Percentiles rank a stretch among this genome's conserved stretches.
phyloP scores from a whole-genome alignment of 2,797 vertebrate genomes.

The Leptatherina wallacei region DNA sequence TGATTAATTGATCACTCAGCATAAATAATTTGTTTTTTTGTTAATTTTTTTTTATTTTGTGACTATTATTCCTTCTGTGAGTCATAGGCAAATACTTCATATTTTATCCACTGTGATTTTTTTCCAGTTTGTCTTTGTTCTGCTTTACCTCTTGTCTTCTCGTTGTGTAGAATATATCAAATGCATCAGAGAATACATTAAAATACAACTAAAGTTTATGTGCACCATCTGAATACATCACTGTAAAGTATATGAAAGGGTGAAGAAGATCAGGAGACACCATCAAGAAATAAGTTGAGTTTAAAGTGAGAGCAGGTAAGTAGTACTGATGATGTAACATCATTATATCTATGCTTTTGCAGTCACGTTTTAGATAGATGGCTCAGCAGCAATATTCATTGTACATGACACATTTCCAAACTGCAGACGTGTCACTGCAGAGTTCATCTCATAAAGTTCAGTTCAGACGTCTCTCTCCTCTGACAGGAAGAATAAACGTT shows the following conservation, averaged over 20 bases:
- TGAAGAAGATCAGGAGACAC: background rate
- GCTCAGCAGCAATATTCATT: background rate
- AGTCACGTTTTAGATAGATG: background rate
- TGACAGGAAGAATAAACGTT: conserved; percentile 14
- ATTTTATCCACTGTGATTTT: too few relatives aligned
- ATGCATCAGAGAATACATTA: too few relatives aligned
- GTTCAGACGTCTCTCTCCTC: background rate
- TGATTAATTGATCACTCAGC: too few relatives aligned
- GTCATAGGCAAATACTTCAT: background rate
- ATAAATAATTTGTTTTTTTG: too few relatives aligned
- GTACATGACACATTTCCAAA: background rate
- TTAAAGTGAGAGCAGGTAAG: background rate
- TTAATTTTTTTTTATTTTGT: too few relatives aligned
- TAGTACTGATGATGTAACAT: conserved; percentile 7
- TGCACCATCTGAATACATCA: too few relatives aligned
- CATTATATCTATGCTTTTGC: background rate
- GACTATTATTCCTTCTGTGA: too few relatives aligned
- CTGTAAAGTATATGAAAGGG: too few relatives aligned
- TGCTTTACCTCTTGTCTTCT: too few relatives aligned
- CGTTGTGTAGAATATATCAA: too few relatives aligned
- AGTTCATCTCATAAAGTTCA: background rate
- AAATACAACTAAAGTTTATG: too few relatives aligned
- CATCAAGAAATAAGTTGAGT: background rate
- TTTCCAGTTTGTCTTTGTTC: too few relatives aligned
- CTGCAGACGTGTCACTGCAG: background rate